phyloP scores from a whole-genome alignment of 2,113 vertebrate genomes.

The Melanerpes formicivorus region DNA sequence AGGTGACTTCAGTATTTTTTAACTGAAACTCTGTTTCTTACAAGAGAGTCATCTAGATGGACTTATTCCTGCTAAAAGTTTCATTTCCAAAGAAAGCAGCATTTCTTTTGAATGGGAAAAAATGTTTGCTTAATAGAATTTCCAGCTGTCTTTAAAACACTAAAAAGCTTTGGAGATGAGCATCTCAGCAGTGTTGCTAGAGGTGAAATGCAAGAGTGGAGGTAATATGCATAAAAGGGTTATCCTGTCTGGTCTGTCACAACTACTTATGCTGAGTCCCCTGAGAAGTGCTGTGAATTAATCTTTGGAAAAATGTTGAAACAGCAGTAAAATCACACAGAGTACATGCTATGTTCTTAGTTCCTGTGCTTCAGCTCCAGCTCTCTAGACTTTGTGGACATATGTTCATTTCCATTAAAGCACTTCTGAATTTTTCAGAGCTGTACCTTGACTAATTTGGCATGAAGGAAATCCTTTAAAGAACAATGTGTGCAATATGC shows the following conservation, averaged over 20 bases:
- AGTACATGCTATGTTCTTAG: rapidly evolving
- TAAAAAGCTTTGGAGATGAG: neutral
- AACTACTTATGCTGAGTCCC: neutral
- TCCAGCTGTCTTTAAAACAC: neutral
- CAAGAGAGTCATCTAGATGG: neutral
- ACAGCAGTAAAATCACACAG: neutral
- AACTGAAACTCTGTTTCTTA: neutral
- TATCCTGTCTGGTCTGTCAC: neutral
- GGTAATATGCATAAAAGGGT: neutral
- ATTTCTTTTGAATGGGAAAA: neutral
- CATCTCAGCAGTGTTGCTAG: neutral
- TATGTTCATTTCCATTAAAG: neutral
- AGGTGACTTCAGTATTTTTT: neutral
- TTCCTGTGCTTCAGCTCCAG: neutral
- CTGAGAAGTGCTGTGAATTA: neutral
- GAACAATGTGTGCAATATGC: neutral
- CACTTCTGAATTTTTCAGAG: neutral
- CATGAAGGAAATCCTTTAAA: neutral
- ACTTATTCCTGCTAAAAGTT: neutral
- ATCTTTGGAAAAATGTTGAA: neutral
- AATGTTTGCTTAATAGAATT: neutral
- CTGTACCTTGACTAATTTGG: neutral
- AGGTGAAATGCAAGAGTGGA: neutral
- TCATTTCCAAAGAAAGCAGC: neutral
- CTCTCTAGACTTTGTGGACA: neutral